A percentile compares a stretch with the other conserved stretches of the same genome.
These are phyloP conservation scores for Sturnus vulgaris DNA, from an alignment of 2,113 vertebrate genomes.

Conservation along the genomic window DNA sequence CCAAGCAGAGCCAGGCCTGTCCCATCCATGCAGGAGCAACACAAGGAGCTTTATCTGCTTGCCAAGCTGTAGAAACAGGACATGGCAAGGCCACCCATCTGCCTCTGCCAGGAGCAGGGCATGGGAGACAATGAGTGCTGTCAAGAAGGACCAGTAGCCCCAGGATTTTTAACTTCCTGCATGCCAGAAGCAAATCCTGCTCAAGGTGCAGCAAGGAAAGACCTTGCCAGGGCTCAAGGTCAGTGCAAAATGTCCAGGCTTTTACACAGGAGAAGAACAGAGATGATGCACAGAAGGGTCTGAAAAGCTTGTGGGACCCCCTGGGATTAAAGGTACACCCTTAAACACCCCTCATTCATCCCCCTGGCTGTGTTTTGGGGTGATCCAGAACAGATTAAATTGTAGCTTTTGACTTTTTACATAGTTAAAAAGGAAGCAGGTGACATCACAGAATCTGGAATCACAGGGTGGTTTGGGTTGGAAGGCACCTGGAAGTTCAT, in stretches of 20 bases:
- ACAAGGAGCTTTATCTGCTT: background rate
- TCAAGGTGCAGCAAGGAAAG: background rate
- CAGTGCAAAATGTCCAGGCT: background rate
- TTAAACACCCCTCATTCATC: rapidly evolving
- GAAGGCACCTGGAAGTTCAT: background rate
- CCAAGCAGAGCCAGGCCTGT: background rate
- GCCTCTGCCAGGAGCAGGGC: background rate
- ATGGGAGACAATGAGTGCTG: rapidly evolving
- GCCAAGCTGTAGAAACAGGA: background rate
- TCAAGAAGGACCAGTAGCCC: background rate
- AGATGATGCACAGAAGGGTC: background rate
- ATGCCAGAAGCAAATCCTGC: background rate
- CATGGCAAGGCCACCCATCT: background rate
- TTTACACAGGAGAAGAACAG: background rate
- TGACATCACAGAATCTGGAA: background rate
- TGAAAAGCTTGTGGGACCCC: background rate
- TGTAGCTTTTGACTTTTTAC: background rate
- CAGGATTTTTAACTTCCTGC: background rate
- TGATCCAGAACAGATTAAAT: background rate
- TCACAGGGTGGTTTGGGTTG: background rate
- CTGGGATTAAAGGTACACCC: background rate
- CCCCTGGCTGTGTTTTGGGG: background rate
- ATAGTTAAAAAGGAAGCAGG: background rate
- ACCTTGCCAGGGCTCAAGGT: rapidly evolving
- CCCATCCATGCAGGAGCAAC: background rate